Evolutionary conservation across 2,113 vertebrate species (phyloP).

Genomic region (Daubentonia madagascariensis): DNA sequence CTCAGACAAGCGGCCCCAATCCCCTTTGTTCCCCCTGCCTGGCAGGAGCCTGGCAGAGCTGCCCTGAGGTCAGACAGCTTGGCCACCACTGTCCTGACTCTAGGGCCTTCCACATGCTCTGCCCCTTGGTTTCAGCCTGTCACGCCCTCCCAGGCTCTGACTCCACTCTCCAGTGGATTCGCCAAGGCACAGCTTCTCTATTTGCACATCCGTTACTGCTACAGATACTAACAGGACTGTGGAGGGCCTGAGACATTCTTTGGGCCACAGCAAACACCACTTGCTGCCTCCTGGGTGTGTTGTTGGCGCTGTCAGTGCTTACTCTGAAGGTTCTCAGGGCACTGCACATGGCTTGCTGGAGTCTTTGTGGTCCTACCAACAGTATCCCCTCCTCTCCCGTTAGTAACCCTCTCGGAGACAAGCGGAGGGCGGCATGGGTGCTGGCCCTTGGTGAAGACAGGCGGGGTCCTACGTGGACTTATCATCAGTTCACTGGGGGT

Average conservation of each 20-base stretch:
- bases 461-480: background rate
- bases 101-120: background rate
- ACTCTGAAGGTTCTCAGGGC: background rate
- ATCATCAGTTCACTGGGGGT: background rate
- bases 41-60: background rate
- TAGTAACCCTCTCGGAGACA: too few species aligned
- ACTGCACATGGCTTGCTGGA: too few species aligned
- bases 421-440: too few species aligned
- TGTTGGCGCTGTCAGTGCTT: background rate
- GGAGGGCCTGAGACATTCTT: background rate
- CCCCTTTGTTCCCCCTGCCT: background rate
- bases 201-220: background rate
- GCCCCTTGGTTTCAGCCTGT: background rate
- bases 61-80: background rate
- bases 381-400: background rate
- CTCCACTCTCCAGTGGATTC: accelerated
- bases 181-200: background rate
- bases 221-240: background rate
- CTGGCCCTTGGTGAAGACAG: background rate
- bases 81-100: background rate
- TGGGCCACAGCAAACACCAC: too few species aligned
- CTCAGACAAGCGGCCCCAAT: background rate
- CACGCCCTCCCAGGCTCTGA: background rate
- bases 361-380: background rate
- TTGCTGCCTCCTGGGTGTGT: accelerated